Conservation (phyloP, 1,140 invertebrate species). For the Lanistes nyassanus region DNA sequence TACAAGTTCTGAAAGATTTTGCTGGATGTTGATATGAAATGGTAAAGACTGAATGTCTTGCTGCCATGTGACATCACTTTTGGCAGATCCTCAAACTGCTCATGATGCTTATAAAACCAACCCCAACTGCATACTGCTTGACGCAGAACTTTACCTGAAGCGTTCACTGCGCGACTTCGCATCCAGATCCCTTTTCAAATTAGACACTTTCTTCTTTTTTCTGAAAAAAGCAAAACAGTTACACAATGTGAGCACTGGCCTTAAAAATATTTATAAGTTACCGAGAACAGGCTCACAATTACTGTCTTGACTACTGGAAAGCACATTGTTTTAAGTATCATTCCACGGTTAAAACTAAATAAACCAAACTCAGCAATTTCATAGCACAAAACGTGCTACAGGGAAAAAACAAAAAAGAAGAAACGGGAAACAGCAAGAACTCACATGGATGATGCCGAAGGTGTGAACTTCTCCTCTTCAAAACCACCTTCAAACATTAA, state of each 20-base stretch:
- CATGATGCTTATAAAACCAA: background rate
- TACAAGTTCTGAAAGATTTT: background rate
- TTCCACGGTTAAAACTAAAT: too few species aligned
- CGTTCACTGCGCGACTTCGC: conserved; percentile 88
- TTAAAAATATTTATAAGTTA: too few species aligned
- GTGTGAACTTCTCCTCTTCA: conserved; percentile 77
- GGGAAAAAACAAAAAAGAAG: too few species aligned
- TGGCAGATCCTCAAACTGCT: background rate
- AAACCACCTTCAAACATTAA: conserved; percentile 89
- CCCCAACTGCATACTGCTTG: background rate
- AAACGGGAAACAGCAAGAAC: too few species aligned
- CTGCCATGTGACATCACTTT: background rate
- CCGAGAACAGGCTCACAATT: too few species aligned
- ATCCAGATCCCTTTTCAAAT: conserved; percentile 93
- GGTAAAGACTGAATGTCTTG: background rate
- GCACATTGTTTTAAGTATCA: too few species aligned
- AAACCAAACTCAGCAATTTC: too few species aligned
- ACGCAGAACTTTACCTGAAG: conserved; percentile 67
- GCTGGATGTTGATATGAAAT: background rate
- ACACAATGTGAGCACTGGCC: background rate
- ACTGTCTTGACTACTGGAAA: too few species aligned
- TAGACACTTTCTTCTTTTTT: conserved; percentile 69
- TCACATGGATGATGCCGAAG: background rate
- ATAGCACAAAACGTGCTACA: too few species aligned
- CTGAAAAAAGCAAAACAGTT: conserved; percentile 38